These are phyloP conservation scores for Brachirus orientalis DNA, from an alignment of 2,113 vertebrate species.

Conservation along the genomic window DNA sequence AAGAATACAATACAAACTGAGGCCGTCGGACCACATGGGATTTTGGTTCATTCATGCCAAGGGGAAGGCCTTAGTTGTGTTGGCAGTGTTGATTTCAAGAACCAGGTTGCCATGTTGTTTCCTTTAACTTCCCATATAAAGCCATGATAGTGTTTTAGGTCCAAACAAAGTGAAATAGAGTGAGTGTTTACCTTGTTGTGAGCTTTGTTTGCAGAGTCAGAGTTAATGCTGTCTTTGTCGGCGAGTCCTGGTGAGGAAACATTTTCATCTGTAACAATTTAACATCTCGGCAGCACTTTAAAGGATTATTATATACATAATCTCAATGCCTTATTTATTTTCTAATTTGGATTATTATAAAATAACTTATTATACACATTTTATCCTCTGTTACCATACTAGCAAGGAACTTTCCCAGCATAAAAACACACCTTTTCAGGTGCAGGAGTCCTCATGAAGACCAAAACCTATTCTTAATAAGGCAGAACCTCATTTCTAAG, in stretches of 20 bases:
- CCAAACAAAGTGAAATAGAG: background rate
- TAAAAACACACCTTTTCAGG: too few relatives aligned
- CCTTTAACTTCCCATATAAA: background rate
- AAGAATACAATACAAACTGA: background rate
- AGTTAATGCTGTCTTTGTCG: slow-evolving; percentile 94
- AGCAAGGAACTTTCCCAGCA: too few relatives aligned
- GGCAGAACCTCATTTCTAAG: too few relatives aligned
- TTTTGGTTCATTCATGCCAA: slow-evolving; percentile 5
- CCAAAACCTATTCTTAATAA: too few relatives aligned
- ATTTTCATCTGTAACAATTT: background rate
- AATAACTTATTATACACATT: too few relatives aligned
- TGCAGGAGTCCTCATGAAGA: too few relatives aligned
- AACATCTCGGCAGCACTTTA: too few relatives aligned
- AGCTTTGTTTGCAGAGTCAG: slow-evolving; percentile 85
- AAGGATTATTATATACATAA: too few relatives aligned
- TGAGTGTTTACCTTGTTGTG: slow-evolving; percentile 87
- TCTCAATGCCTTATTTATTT: too few relatives aligned
- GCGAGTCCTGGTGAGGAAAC: slow-evolving; percentile 86
- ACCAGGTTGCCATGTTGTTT: background rate
- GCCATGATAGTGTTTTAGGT: background rate
- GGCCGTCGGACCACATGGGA: background rate
- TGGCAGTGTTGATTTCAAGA: slow-evolving; percentile 11
- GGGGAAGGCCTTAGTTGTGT: slow-evolving; percentile 10
- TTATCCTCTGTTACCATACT: too few relatives aligned
- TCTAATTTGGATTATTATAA: too few relatives aligned